A percentile compares a stretch with the other conserved stretches of the same genome.
Conservation (phyloP, 30 jellyfish, hydroid and myxozoan genomes). For the Aurelia sp. region DNA sequence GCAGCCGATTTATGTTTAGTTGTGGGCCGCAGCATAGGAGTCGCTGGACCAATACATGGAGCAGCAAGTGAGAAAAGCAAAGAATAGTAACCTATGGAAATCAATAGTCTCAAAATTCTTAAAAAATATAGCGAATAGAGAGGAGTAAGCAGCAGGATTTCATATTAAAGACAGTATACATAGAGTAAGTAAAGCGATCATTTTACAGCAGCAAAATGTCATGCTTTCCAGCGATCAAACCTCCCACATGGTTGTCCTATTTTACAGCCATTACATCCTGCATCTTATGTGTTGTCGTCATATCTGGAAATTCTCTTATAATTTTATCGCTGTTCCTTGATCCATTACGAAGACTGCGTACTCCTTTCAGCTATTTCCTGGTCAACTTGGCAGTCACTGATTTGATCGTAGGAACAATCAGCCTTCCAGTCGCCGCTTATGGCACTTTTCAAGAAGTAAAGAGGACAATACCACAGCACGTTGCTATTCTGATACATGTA, state of each 20-base stretch:
- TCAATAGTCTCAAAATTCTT: too few relatives aligned
- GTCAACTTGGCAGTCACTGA: constrained; percentile 84
- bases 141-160: too few relatives aligned
- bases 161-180: too few relatives aligned
- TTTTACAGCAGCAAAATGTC: not conserved
- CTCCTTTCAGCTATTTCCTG: constrained; percentile 76
- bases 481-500: constrained; percentile 44
- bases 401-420: constrained; percentile 61
- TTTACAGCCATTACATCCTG: constrained; percentile 64
- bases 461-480: constrained; percentile 16
- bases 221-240: constrained; percentile 59
- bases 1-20: too few relatives aligned
- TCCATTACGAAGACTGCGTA: constrained; percentile 71
- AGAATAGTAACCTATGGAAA: too few relatives aligned
- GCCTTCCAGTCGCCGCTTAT: constrained; percentile 72
- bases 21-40: too few relatives aligned
- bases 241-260: constrained; percentile 82
- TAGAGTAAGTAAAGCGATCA: too few relatives aligned
- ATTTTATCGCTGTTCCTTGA: constrained; percentile 67
- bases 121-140: too few relatives aligned
- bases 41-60: too few relatives aligned
- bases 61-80: too few relatives aligned
- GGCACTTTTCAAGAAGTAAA: constrained; percentile 62
- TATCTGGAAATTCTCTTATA: constrained; percentile 53
- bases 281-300: constrained; percentile 43